These are phyloP conservation scores for Eupithecia inturbata DNA, from an alignment of 2,888 invertebrate species.

Conservation along the genomic window DNA sequence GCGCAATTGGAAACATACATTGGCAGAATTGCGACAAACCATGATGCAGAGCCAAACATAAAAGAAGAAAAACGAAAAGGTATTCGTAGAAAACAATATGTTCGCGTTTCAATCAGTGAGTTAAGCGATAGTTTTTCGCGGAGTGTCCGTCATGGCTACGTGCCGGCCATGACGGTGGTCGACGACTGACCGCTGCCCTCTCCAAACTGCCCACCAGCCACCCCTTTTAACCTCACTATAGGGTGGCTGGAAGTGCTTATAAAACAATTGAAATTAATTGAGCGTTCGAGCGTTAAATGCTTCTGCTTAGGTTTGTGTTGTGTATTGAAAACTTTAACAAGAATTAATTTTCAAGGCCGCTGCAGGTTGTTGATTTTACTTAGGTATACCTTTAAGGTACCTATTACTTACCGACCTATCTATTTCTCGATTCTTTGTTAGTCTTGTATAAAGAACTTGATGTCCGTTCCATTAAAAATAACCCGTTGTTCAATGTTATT, in stretches of 20 bases:
- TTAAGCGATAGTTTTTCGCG: constrained; percentile 17
- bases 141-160: constrained; percentile 56
- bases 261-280: background rate
- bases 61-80: too few relatives aligned
- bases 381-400: too few relatives aligned
- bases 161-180: constrained; percentile 63
- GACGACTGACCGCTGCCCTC: constrained; percentile 74
- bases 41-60: too few relatives aligned
- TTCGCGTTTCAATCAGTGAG: constrained; percentile 3
- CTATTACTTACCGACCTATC: too few relatives aligned
- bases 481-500: constrained; percentile 55
- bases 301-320: background rate
- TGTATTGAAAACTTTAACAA: background rate
- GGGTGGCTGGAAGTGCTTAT: constrained; percentile 21
- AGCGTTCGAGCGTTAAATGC: background rate
- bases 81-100: background rate
- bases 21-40: too few relatives aligned
- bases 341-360: background rate
- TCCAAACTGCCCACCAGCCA: constrained; percentile 53
- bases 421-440: background rate
- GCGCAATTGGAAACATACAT: too few relatives aligned
- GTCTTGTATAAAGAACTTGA: background rate
- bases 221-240: constrained; percentile 15
- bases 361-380: too few relatives aligned
- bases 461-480: constrained; percentile 46